Conservation (phyloP, 2,888 invertebrate genomes). For the Pardosa pseudoannulata region DNA sequence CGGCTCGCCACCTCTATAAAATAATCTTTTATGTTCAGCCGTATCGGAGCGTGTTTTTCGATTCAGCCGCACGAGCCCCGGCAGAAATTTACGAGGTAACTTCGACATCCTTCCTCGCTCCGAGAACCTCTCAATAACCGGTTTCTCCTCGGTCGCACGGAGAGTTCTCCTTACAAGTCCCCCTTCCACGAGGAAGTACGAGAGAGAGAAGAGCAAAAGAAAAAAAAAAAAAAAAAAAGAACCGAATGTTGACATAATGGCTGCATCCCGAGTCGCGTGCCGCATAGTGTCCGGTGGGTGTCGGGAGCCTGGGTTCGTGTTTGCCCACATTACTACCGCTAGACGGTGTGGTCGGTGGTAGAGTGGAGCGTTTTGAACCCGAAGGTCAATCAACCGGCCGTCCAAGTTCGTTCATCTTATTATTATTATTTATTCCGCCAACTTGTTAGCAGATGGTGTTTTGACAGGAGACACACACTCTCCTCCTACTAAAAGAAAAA, state of each 20-base stretch:
- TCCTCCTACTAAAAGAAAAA: too few species aligned
- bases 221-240: neutral
- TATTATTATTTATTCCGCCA: neutral
- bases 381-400: conserved; percentile 1
- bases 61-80: neutral
- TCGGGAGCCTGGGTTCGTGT: neutral
- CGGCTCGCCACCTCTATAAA: neutral
- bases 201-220: neutral
- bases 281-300: conserved; percentile 17
- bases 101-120: neutral
- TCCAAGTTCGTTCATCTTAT: neutral
- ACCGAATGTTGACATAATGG: conserved; percentile 10
- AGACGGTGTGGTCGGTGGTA: neutral
- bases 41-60: neutral
- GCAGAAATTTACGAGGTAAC: neutral
- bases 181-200: neutral
- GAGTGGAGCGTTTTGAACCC: neutral
- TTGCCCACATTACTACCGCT: neutral
- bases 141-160: neutral
- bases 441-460: neutral
- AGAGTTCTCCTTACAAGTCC: conserved; percentile 6
- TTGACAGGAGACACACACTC: neutral
- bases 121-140: neutral
- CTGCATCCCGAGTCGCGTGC: conserved; percentile 5
- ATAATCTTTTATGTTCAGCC: neutral